phyloP scores from a whole-genome alignment of 2,888 invertebrate genomes.

The Brenthis ino region DNA sequence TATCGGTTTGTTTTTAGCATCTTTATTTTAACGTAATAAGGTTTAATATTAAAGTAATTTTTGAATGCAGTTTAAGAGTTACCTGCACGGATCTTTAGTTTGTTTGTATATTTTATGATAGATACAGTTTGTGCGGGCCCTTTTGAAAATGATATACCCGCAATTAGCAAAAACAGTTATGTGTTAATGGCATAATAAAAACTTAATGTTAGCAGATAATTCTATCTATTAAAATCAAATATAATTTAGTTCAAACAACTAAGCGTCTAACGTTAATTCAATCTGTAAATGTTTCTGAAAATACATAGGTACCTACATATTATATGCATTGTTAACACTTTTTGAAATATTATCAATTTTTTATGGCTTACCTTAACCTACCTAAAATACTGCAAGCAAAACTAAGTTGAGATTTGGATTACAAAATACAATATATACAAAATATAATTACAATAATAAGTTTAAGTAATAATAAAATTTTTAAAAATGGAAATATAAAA shows the following conservation, averaged over 20 bases:
- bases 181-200: slow-evolving; percentile 27
- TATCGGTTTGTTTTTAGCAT: background rate
- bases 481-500: background rate
- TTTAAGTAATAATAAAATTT: too few species aligned
- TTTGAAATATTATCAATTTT: too few species aligned
- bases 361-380: too few species aligned
- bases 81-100: slow-evolving; percentile 14
- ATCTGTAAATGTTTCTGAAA: too few species aligned
- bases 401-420: too few species aligned
- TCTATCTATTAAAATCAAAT: slow-evolving; percentile 7
- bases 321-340: too few species aligned
- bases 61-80: background rate
- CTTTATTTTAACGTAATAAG: slow-evolving; percentile 33
- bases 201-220: slow-evolving; percentile 26
- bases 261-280: background rate
- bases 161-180: slow-evolving; percentile 35
- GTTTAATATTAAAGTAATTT: slow-evolving; percentile 30
- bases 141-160: slow-evolving; percentile 12
- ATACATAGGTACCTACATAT: too few species aligned
- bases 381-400: too few species aligned
- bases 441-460: too few species aligned
- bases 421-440: too few species aligned
- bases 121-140: slow-evolving; percentile 18
- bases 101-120: slow-evolving; percentile 22
- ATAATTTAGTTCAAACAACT: background rate